Evolutionary conservation across 2,797 vertebrate genomes (phyloP).

Genomic region (Synaphobranchus kaupii): DNA sequence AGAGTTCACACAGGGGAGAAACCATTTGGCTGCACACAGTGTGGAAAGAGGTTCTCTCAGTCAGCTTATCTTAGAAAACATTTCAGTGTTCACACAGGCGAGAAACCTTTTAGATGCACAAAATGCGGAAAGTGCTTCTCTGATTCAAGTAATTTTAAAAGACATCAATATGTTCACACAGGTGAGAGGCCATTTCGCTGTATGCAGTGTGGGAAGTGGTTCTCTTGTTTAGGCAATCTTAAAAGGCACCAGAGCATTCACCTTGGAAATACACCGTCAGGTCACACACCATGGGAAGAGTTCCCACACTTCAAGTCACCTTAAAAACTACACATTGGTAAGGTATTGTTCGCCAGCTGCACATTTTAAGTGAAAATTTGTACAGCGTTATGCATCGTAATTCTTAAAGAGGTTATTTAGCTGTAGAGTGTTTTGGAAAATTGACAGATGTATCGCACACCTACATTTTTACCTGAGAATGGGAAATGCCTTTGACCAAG

Average conservation of each 20-base stretch:
- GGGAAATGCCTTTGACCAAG: not conserved
- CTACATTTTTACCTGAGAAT: not conserved
- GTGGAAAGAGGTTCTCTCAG: conserved; percentile 33
- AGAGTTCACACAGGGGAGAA: conserved; percentile 39
- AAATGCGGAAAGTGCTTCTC: conserved; percentile 32
- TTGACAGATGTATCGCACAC: not conserved
- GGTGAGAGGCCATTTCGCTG: conserved; percentile 29
- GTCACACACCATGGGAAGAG: conserved; percentile 27
- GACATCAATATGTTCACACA: conserved; percentile 30
- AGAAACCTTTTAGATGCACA: conserved; percentile 29
- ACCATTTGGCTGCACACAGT: conserved; percentile 36
- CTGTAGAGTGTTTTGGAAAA: not conserved
- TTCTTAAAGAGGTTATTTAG: not conserved
- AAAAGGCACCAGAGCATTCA: conserved; percentile 33
- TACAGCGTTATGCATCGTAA: not conserved
- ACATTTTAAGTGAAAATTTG: not conserved
- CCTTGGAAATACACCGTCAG: conserved; percentile 24
- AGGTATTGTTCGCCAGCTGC: not conserved
- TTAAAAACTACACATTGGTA: not conserved
- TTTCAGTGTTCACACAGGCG: conserved; percentile 29
- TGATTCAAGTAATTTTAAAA: conserved; percentile 22
- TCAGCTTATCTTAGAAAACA: conserved; percentile 25
- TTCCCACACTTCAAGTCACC: conserved; percentile 27
- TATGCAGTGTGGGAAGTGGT: conserved; percentile 14
- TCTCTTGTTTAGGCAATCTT: conserved; percentile 19